phyloP scores from a whole-genome alignment of 1,140 invertebrate genomes.

The Drosophila quadrilineata region DNA sequence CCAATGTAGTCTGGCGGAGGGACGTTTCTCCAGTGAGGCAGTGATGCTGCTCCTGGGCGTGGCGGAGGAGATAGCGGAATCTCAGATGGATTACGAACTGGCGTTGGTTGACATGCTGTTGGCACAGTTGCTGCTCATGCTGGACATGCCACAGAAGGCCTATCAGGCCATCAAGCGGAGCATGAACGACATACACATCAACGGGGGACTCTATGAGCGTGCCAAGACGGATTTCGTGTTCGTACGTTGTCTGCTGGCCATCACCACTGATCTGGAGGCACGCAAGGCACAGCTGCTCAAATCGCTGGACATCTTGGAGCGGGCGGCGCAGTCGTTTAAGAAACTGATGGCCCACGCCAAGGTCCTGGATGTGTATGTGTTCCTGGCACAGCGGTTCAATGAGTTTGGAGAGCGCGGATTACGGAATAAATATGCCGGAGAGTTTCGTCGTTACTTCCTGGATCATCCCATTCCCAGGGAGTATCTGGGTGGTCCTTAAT shows the following conservation, averaged over 20 bases:
- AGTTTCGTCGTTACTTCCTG: constrained; percentile 87
- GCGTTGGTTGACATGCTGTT: constrained; percentile 90
- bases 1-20: constrained; percentile 83
- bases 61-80: constrained; percentile 86
- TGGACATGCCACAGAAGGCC: constrained; percentile 89
- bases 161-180: constrained; percentile 86
- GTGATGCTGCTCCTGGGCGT: constrained; percentile 87
- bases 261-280: constrained; percentile 81
- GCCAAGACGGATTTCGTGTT: constrained; percentile 83
- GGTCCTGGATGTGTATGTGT: constrained; percentile 86
- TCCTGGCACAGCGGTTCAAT: constrained; percentile 86
- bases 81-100: constrained; percentile 89
- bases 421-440: constrained; percentile 88
- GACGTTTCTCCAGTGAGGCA: constrained; percentile 82
- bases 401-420: constrained; percentile 85
- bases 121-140: constrained; percentile 87
- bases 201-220: constrained; percentile 91
- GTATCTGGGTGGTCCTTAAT: constrained; percentile 65
- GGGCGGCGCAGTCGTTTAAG: constrained; percentile 86
- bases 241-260: constrained; percentile 87
- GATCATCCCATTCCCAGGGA: constrained; percentile 83
- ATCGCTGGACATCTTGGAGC: constrained; percentile 85
- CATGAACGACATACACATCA: constrained; percentile 88
- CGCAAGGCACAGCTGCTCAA: constrained; percentile 84
- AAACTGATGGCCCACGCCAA: constrained; percentile 88